phyloP scores from a whole-genome alignment of 2,888 invertebrate genomes.

The Xiphydria camelus region DNA sequence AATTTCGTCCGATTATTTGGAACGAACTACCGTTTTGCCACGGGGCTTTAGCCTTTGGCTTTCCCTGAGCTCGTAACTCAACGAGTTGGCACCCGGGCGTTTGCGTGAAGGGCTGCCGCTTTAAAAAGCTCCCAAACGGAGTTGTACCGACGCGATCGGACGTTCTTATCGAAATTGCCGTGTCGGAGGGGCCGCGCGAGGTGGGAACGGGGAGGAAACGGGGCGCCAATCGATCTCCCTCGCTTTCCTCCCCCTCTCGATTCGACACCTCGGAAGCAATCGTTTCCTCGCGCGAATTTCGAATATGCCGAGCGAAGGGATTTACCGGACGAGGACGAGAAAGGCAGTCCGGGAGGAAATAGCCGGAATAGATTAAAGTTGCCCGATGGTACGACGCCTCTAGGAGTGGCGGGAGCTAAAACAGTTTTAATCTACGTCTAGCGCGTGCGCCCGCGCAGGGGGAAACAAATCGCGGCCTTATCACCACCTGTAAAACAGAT shows the following conservation, averaged over 20 bases:
- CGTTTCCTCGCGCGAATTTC: not conserved
- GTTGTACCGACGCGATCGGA: too few species aligned
- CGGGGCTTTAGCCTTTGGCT: not conserved
- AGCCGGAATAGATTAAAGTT: slow-evolving; percentile 49
- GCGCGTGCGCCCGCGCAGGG: slow-evolving; percentile 33
- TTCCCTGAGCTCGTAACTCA: not conserved
- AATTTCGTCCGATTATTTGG: slow-evolving; percentile 6
- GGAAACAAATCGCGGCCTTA: slow-evolving; percentile 55
- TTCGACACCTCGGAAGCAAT: not conserved
- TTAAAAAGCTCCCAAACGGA: too few species aligned
- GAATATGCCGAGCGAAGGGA: not conserved
- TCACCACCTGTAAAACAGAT: slow-evolving; percentile 51
- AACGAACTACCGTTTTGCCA: not conserved
- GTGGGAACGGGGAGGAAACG: too few species aligned
- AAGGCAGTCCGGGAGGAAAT: slow-evolving; percentile 28
- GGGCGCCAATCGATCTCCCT: too few species aligned
- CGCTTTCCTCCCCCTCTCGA: not conserved
- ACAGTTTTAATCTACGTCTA: slow-evolving; percentile 48
- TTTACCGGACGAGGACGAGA: not conserved
- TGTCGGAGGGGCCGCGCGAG: too few species aligned
- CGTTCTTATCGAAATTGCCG: too few species aligned
- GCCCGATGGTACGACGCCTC: slow-evolving; percentile 39
- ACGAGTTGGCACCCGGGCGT: not conserved
- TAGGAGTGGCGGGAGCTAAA: slow-evolving; percentile 39
- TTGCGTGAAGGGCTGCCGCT: not conserved